A percentile compares a stretch with the other conserved stretches of the same genome.
These are phyloP conservation scores for Cyphomyrus discorhynchus DNA, from an alignment of 2,113 vertebrate genomes.

Conservation along the genomic window DNA sequence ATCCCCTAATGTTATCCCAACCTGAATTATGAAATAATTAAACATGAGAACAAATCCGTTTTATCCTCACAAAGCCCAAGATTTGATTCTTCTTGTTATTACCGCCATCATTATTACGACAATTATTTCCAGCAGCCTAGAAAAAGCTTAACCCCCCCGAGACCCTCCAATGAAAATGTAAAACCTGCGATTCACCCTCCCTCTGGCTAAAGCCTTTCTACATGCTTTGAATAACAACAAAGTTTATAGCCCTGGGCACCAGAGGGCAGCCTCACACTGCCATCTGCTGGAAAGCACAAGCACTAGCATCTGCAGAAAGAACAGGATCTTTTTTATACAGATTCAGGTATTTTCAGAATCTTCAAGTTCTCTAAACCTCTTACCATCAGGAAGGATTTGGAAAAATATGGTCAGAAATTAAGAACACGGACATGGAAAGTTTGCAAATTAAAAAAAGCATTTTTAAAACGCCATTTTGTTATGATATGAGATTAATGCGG, in stretches of 20 bases:
- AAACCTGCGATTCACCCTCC: conserved; percentile 22
- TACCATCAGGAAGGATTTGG: not conserved
- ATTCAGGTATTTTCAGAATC: not conserved
- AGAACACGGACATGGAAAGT: not conserved
- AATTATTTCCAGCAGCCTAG: conserved; percentile 32
- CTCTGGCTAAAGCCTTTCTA: conserved; percentile 17
- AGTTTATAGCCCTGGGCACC: not conserved
- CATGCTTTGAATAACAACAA: conserved; percentile 13
- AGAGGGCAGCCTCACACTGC: not conserved
- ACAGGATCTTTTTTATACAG: not conserved
- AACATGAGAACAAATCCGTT: conserved; percentile 17
- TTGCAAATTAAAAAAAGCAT: not conserved
- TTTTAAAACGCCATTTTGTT: not conserved
- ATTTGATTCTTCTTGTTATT: conserved; percentile 24
- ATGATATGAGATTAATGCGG: not conserved
- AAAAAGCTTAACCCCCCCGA: conserved; percentile 22
- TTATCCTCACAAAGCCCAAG: not conserved
- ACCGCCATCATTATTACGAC: conserved; percentile 29
- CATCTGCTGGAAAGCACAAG: not conserved
- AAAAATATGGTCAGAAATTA: not conserved
- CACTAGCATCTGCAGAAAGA: not conserved
- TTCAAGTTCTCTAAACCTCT: not conserved
- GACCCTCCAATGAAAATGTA: conserved; percentile 21
- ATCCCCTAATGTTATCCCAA: conserved; percentile 2
- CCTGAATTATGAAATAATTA: conserved; percentile 19